phyloP scores from a whole-genome alignment of 2,888 invertebrate genomes.

The Mamestra brassicae region DNA sequence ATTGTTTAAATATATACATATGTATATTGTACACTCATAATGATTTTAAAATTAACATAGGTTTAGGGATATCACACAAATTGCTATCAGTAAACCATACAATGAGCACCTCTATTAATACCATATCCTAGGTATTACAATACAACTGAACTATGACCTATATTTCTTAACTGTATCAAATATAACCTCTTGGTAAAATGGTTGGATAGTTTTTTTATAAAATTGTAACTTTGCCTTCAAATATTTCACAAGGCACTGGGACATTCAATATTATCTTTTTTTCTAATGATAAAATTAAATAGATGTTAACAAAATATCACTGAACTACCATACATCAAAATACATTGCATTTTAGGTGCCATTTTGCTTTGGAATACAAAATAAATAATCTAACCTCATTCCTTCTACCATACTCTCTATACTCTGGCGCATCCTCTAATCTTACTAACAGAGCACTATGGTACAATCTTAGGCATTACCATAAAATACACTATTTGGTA shows the following conservation, averaged over 20 bases:
- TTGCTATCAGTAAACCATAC: conserved; percentile 50
- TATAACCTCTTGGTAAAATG: conserved; percentile 76
- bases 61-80: conserved; percentile 53
- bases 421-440: conserved; percentile 63
- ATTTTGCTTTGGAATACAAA: conserved; percentile 49
- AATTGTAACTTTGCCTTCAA: conserved; percentile 66
- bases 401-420: conserved; percentile 58
- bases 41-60: conserved; percentile 18
- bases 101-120: conserved; percentile 63
- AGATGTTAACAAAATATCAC: conserved; percentile 47
- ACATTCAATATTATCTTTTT: conserved; percentile 53
- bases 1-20: conserved; percentile 35
- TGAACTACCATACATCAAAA: conserved; percentile 37
- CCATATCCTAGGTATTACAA: conserved; percentile 34
- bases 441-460: conserved; percentile 66
- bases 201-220: conserved; percentile 59
- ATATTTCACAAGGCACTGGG: conserved; percentile 74
- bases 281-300: conserved; percentile 48
- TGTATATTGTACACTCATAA: conserved; percentile 29
- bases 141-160: conserved; percentile 54
- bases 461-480: conserved; percentile 65
- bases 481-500: conserved; percentile 62
- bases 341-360: conserved; percentile 52
- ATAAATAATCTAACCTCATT: conserved; percentile 50
- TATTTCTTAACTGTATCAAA: conserved; percentile 74